phyloP scores from a whole-genome alignment of 2,797 vertebrate genomes.

The Halcyon smyrnensis region DNA sequence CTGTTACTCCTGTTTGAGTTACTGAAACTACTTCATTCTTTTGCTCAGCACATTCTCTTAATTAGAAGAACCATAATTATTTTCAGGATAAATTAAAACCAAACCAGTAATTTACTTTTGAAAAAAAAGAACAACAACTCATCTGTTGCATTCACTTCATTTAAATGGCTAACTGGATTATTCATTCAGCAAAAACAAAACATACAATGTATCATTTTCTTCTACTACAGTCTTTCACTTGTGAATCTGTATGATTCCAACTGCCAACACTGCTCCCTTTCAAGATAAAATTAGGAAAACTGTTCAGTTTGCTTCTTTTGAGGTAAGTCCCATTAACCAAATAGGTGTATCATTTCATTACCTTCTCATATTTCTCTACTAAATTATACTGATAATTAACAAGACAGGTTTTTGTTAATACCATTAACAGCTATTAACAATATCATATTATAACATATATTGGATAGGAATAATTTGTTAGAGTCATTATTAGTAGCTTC shows the following conservation, averaged over 20 bases:
- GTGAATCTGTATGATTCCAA: neutral
- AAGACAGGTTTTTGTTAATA: slow-evolving; percentile 25
- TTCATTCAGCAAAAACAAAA: neutral
- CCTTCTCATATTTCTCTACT: neutral
- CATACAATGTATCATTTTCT: neutral
- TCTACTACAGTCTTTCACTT: neutral
- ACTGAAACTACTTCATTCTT: neutral
- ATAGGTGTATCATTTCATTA: neutral
- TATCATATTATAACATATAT: neutral
- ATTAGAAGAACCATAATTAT: neutral
- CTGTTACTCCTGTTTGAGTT: neutral
- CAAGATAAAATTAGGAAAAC: slow-evolving; percentile 16
- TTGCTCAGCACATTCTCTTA: neutral
- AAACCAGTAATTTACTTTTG: neutral
- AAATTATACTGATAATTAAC: slow-evolving; percentile 26
- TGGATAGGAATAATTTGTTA: neutral
- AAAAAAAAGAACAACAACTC: neutral
- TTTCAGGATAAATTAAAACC: neutral
- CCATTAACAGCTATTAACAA: neutral
- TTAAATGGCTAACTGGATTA: neutral
- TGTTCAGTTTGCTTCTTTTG: neutral
- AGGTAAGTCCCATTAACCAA: neutral
- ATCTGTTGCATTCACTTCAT: neutral
- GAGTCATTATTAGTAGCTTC: neutral
- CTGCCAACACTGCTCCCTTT: neutral